A percentile compares a stretch with the other conserved stretches of the same genome.
These are phyloP conservation scores for Orycteropus afer DNA, from an alignment of 2,113 vertebrate genomes.

Conservation along the genomic window DNA sequence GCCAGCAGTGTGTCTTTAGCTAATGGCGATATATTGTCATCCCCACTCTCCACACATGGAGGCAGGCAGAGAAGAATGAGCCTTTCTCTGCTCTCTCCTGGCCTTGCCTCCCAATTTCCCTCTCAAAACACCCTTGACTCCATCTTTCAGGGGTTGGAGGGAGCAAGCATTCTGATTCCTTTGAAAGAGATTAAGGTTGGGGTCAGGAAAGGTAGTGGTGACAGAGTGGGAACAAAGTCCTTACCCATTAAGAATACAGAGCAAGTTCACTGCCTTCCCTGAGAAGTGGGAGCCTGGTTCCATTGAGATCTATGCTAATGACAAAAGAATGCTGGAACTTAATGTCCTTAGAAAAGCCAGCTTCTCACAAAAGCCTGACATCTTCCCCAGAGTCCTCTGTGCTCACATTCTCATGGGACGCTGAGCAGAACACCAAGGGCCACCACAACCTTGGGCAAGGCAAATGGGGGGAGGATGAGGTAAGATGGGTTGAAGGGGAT, in stretches of 20 bases:
- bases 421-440: background rate
- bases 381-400: background rate
- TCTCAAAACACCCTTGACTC: background rate
- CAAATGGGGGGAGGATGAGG: too few species aligned
- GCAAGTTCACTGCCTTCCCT: slow-evolving; percentile 73
- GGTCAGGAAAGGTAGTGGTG: background rate
- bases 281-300: slow-evolving; percentile 67
- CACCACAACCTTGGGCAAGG: background rate
- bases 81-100: background rate
- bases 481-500: background rate
- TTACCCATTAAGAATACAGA: slow-evolving; percentile 78
- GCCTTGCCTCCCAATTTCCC: background rate
- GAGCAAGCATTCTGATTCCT: background rate
- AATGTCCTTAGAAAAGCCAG: background rate
- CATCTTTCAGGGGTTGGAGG: background rate
- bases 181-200: background rate
- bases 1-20: background rate
- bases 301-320: slow-evolving; percentile 43
- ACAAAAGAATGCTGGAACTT: slow-evolving; percentile 44
- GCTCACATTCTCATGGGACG: background rate
- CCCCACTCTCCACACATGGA: background rate
- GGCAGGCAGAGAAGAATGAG: background rate
- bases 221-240: slow-evolving; percentile 68
- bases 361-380: background rate
- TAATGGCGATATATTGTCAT: background rate